Conservation (phyloP, 2,797 vertebrate species). For the Tamandua tetradactyla region DNA sequence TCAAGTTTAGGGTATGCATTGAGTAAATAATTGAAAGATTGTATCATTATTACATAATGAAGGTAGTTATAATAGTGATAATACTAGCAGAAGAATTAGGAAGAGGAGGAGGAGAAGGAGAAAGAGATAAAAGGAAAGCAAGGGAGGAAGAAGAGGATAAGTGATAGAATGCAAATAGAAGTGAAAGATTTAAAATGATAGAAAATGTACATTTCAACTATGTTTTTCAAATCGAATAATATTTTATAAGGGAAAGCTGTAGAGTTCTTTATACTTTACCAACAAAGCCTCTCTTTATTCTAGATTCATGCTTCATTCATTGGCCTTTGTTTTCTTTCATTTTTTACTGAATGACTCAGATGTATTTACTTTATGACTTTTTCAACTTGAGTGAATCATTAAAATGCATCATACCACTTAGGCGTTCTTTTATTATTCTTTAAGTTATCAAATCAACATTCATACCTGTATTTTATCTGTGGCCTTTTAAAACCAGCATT, state of each 20-base stretch:
- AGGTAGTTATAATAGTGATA: background rate
- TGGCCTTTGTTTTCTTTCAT: background rate
- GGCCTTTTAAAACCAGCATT: background rate
- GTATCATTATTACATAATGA: background rate
- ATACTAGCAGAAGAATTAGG: background rate
- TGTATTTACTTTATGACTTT: background rate
- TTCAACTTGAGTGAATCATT: background rate
- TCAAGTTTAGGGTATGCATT: background rate
- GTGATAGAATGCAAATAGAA: background rate
- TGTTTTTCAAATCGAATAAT: background rate
- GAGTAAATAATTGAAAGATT: background rate
- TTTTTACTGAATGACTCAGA: background rate
- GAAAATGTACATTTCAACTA: background rate
- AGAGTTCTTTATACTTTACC: background rate
- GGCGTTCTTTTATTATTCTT: background rate
- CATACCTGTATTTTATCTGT: background rate
- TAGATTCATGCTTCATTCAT: background rate
- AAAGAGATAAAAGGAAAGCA: background rate
- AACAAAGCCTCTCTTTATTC: background rate
- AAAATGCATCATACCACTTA: background rate
- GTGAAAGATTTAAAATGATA: background rate
- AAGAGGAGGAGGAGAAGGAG: background rate
- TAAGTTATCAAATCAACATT: background rate
- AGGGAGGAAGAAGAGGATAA: background rate
- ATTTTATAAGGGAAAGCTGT: background rate